Percentiles rank a stretch among this genome's conserved stretches.
Conservation (phyloP, 2,888 invertebrate genomes). For the Cantharis flavilabris region DNA sequence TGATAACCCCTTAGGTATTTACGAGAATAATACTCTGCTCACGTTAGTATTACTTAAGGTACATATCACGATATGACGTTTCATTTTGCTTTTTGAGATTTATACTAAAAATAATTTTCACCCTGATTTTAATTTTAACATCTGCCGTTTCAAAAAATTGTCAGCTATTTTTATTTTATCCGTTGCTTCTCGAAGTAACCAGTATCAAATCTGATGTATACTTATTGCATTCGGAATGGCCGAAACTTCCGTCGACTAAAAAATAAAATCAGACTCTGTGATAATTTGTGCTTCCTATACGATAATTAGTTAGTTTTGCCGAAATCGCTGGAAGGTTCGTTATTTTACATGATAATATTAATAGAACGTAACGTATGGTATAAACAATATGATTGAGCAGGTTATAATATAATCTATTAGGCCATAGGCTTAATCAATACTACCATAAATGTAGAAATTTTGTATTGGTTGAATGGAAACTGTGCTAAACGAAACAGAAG, state of each 20-base stretch:
- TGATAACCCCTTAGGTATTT: slow-evolving; percentile 19
- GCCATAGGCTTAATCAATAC: not conserved
- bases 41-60: not conserved
- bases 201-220: slow-evolving; percentile 9
- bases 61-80: not conserved
- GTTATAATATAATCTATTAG: not conserved
- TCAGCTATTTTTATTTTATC: not conserved
- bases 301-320: not conserved
- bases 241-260: not conserved
- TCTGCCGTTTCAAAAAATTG: not conserved
- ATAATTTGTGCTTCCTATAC: not conserved
- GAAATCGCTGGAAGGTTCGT: not conserved
- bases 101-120: not conserved
- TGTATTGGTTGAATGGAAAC: not conserved
- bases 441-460: not conserved
- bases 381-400: not conserved
- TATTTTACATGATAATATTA: not conserved
- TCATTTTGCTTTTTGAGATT: not conserved
- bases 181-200: not conserved
- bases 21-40: not conserved
- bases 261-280: not conserved
- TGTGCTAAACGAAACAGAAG: slow-evolving; percentile 15
- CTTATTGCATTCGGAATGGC: not conserved
- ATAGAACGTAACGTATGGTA: not conserved
- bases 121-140: not conserved